Percentiles rank a stretch among this genome's conserved stretches.
phyloP scores from a whole-genome alignment of 2,113 vertebrate genomes.

The Eublepharis macularius region DNA sequence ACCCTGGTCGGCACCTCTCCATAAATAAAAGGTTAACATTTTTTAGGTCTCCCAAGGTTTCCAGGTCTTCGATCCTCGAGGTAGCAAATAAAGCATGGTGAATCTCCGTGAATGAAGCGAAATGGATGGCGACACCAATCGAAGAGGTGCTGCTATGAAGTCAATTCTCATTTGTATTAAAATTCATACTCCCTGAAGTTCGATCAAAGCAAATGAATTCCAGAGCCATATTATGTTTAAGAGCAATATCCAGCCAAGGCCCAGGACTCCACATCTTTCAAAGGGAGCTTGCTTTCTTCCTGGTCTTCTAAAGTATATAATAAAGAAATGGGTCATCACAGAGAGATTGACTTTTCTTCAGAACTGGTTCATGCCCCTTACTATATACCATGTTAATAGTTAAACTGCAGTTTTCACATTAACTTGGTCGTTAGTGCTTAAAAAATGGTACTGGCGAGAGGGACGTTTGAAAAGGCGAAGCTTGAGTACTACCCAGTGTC shows the following conservation, averaged over 20 bases:
- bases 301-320: constrained; percentile 22
- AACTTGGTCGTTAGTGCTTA: constrained; percentile 68
- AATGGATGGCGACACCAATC: not conserved
- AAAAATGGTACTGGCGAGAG: not conserved
- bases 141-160: not conserved
- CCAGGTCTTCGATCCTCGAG: constrained; percentile 29
- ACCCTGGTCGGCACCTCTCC: too few species aligned
- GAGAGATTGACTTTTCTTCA: constrained; percentile 65
- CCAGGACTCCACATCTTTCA: constrained; percentile 28
- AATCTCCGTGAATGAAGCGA: constrained; percentile 40
- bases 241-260: constrained; percentile 43
- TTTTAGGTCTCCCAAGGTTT: constrained; percentile 16
- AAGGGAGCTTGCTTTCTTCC: constrained; percentile 18
- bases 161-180: constrained; percentile 37
- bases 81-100: constrained; percentile 31
- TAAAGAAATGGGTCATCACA: constrained; percentile 51
- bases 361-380: constrained; percentile 53
- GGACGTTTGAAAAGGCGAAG: constrained; percentile 45
- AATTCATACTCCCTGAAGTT: constrained; percentile 2
- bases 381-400: constrained; percentile 67
- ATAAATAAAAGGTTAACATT: constrained; percentile 44
- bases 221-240: not conserved
- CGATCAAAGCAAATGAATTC: constrained; percentile 41
- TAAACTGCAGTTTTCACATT: constrained; percentile 76
- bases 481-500: constrained; percentile 54